Evolutionary conservation across 2,888 invertebrate species (phyloP), one percentile per base, ranked within the genome.

Genomic region (Apodemia zela): DNA sequence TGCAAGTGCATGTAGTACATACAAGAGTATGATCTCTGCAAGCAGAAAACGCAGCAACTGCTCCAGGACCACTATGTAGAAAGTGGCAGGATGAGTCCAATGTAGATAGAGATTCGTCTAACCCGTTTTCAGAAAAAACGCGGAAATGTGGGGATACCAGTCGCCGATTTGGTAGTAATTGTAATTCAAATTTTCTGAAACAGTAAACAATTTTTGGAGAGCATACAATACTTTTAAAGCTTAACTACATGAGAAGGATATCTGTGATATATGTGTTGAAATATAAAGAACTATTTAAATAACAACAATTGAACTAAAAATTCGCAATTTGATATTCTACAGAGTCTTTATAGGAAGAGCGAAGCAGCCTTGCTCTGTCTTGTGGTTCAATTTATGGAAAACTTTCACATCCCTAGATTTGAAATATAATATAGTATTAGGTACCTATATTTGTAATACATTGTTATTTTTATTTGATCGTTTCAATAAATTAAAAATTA

Each of bases 21-120:
- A 95, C 95, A 80, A 95, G 87, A 59, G 93, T 84, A 73, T 93
- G 92, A 68, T 93, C 92, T 69, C 93, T 89, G 78, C 95, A 95
- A 51, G 94, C 92, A 69, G 94, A 95, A 68, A 96, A 89, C 1
- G 95, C 95, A 10, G 95, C 95, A 0, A 94, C 93, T 29, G 92
- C 88, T 15, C 81, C 82, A 1, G 84, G 84, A 68, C 94, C 93
- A 4, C 87, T 76, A 77, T 95, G 95, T 59, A 95, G 83, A 81
- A 93, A 96, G 78, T 95, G 94, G 76, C 95, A 95, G 47, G 92
- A 87, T 17, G 87, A 71, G 66, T 87, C 86, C 6, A 81, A 79
- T 2, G 77, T 72, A 1, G 89, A 84, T 59, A 85, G 74, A 6
- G 83, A 80, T n/a, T 80, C 80, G 65, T 92, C 85, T 54, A 81